phyloP scores from a whole-genome alignment of 2,888 invertebrate species.

The Periphyllus acericola region DNA sequence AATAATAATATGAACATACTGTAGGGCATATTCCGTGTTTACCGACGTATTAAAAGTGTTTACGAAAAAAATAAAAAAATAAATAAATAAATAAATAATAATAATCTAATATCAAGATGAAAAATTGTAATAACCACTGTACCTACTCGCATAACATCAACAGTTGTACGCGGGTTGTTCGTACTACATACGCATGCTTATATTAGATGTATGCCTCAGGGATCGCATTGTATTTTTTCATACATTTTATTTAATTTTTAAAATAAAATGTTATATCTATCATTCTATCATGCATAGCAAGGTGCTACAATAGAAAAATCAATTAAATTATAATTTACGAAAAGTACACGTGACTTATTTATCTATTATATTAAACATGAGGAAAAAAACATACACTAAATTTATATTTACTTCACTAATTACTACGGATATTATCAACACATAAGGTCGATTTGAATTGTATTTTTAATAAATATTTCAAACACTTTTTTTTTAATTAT shows the following conservation, averaged over 20 bases:
- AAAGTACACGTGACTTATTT: background rate
- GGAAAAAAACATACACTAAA: conserved; percentile 5
- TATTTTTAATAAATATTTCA: conserved; percentile 33
- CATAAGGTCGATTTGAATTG: conserved; percentile 2
- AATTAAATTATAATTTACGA: conserved; percentile 30
- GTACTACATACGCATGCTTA: no score
- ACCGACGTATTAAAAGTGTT: background rate
- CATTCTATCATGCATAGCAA: conserved; percentile 2
- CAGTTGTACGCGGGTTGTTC: background rate
- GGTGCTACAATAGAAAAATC: conserved; percentile 21
- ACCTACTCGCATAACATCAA: background rate
- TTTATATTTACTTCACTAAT: conserved; percentile 20
- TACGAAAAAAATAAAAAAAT: no score
- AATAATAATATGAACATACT: background rate
- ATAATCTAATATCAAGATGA: conserved; percentile 1
- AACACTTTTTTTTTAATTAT: conserved; percentile 29
- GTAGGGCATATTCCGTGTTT: background rate
- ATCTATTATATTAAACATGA: no score
- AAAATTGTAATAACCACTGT: background rate
- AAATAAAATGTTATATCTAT: background rate
- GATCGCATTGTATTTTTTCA: conserved; percentile 13
- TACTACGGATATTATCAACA: background rate
- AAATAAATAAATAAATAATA: conserved; percentile 1
- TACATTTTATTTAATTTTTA: background rate
- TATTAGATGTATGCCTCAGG: background rate